Evolutionary conservation across 1,140 invertebrate species (phyloP).

Genomic region (Sesamia nonagrioides): DNA sequence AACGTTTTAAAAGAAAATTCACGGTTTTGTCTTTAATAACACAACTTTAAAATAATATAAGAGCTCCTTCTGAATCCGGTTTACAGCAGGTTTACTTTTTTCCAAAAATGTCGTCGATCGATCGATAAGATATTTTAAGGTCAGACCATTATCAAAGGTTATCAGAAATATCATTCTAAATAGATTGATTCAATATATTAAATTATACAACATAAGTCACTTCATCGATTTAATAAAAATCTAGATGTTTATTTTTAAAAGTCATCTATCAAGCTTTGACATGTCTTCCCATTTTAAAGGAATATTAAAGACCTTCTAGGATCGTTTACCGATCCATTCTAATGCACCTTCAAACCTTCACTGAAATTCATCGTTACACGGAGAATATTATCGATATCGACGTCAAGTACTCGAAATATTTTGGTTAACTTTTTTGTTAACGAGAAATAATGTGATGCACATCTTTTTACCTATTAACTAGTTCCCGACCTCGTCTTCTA

Average conservation of each 20-base stretch:
- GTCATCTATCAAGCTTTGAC: background rate
- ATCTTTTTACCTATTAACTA: too few species aligned
- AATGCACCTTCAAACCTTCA: background rate
- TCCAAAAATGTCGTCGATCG: background rate
- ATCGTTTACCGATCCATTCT: background rate
- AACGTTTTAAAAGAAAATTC: background rate
- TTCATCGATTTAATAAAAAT: background rate
- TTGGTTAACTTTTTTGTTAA: too few species aligned
- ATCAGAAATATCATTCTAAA: slow-evolving; percentile 7
- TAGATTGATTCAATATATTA: too few species aligned
- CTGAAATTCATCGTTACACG: too few species aligned
- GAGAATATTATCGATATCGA: too few species aligned
- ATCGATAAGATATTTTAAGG: background rate
- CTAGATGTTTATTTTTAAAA: background rate
- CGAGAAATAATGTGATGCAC: too few species aligned
- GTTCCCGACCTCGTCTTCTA: too few species aligned
- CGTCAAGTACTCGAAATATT: too few species aligned
- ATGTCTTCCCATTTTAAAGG: background rate
- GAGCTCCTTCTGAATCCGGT: background rate
- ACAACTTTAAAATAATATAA: background rate
- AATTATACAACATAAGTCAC: too few species aligned
- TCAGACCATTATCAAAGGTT: background rate
- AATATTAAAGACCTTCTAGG: background rate
- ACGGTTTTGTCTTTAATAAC: background rate
- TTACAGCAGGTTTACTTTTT: background rate